These are phyloP conservation scores for Acronicta leporina DNA, from an alignment of 2,888 invertebrate genomes.

Conservation along the genomic window DNA sequence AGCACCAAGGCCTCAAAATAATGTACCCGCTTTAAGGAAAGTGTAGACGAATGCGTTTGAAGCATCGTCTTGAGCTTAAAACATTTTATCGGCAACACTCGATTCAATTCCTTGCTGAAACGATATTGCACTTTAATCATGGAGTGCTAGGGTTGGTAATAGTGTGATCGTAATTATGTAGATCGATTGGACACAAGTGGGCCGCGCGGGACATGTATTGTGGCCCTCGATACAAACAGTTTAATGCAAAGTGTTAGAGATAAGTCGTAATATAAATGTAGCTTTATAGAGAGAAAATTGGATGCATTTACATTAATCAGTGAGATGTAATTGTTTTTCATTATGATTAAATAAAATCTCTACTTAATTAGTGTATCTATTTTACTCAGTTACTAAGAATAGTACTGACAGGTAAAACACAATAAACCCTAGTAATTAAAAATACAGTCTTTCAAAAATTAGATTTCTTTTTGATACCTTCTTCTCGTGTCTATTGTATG, in stretches of 20 bases:
- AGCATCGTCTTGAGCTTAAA: conserved; percentile 65
- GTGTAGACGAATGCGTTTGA: conserved; percentile 63
- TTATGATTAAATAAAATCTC: neutral
- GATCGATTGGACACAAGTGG: conserved; percentile 66
- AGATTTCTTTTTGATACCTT: too few relatives aligned
- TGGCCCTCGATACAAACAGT: conserved; percentile 55
- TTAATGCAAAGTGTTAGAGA: conserved; percentile 43
- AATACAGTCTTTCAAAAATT: too few relatives aligned
- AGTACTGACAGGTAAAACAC: too few relatives aligned
- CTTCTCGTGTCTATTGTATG: too few relatives aligned
- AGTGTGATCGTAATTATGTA: conserved; percentile 40
- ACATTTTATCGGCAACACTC: conserved; percentile 68
- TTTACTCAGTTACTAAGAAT: too few relatives aligned
- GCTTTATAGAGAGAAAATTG: conserved; percentile 30
- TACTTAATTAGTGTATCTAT: too few relatives aligned
- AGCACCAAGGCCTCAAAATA: conserved; percentile 57
- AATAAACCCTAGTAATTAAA: too few relatives aligned
- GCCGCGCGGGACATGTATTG: conserved; percentile 63
- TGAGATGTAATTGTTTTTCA: neutral
- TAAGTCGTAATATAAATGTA: conserved; percentile 21
- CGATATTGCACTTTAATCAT: conserved; percentile 31
- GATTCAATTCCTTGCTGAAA: conserved; percentile 10
- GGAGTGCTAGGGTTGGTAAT: conserved; percentile 45
- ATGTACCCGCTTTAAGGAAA: conserved; percentile 60
- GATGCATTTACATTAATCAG: conserved; percentile 5